Evolutionary conservation across 2,797 vertebrate species (phyloP).

Genomic region (Xenopus petersii): DNA sequence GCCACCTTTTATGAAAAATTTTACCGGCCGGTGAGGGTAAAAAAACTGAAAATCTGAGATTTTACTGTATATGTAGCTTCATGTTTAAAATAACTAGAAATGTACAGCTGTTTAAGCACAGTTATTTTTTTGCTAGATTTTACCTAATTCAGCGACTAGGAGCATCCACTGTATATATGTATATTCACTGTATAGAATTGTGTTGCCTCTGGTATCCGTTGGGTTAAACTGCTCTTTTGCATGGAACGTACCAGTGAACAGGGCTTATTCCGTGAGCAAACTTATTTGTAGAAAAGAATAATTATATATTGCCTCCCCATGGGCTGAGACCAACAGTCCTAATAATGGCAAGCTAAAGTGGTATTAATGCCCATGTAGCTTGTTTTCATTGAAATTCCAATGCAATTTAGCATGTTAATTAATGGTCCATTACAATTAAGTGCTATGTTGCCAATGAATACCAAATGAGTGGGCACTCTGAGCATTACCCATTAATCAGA

Average conservation of each 20-base stretch:
- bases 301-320: constrained; percentile 9
- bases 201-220: neutral
- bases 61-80: too few species aligned
- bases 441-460: constrained; percentile 25
- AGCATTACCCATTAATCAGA: constrained; percentile 25
- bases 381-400: constrained; percentile 30
- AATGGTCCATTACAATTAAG: constrained; percentile 30
- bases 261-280: neutral
- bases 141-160: too few species aligned
- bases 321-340: constrained; percentile 1
- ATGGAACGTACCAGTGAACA: neutral
- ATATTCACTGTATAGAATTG: too few species aligned
- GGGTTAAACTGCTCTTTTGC: neutral
- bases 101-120: too few species aligned
- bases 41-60: too few species aligned
- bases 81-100: too few species aligned
- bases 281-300: constrained; percentile 2
- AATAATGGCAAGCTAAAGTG: constrained; percentile 26
- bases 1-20: too few species aligned
- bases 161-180: too few species aligned
- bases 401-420: constrained; percentile 33
- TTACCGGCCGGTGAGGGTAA: too few species aligned
- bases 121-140: too few species aligned
- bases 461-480: constrained; percentile 19
- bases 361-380: constrained; percentile 16